These are phyloP conservation scores for Carollia perspicillata DNA, from an alignment of 2,113 vertebrate species.

Conservation along the genomic window DNA sequence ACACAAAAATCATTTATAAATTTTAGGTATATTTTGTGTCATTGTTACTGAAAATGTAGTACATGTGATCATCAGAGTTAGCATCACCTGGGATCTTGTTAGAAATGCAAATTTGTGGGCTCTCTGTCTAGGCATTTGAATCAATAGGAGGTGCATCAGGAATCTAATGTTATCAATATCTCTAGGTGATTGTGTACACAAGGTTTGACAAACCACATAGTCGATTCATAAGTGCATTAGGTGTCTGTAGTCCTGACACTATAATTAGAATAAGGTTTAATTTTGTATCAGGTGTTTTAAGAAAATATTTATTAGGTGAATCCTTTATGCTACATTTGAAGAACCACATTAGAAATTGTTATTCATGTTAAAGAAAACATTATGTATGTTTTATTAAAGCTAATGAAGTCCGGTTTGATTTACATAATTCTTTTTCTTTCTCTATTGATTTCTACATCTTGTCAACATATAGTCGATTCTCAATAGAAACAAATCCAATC, in stretches of 20 bases:
- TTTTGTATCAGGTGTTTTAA: neutral
- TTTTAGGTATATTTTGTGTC: neutral
- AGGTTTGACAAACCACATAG: neutral
- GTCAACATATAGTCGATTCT: neutral
- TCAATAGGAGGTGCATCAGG: neutral
- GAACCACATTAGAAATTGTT: neutral
- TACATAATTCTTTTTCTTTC: too few relatives aligned
- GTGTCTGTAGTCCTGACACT: neutral
- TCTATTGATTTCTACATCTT: neutral
- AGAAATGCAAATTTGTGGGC: neutral
- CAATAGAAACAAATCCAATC: neutral
- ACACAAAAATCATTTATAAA: neutral
- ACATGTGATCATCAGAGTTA: neutral
- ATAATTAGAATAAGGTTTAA: neutral
- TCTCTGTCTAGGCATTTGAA: neutral
- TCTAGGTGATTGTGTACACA: neutral
- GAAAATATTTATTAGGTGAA: neutral
- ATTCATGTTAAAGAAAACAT: neutral
- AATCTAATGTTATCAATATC: neutral
- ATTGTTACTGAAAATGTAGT: neutral
- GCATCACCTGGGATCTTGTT: too few relatives aligned
- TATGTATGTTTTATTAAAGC: neutral
- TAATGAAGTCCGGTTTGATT: neutral
- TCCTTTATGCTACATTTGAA: neutral
- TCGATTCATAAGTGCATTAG: neutral